Evolutionary conservation across 2,113 vertebrate species (phyloP).

Genomic region (Pelmatolapia mariae): DNA sequence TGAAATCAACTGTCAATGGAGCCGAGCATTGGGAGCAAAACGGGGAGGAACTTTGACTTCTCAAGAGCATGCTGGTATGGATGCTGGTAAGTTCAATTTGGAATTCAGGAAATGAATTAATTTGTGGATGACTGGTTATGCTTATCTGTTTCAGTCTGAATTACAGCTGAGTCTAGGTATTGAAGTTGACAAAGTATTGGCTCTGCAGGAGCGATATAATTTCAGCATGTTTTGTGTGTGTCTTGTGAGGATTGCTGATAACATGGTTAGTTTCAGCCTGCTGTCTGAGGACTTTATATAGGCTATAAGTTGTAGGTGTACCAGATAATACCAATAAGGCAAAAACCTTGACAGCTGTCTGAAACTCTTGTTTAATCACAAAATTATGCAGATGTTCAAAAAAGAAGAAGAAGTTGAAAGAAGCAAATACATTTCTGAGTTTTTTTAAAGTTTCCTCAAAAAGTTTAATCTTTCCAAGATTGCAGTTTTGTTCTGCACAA

Average conservation of each 20-base stretch:
- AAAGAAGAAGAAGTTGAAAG: fast-evolving
- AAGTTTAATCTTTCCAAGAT: neutral
- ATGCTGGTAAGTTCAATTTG: neutral
- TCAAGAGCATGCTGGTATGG: neutral
- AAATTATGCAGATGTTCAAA: neutral
- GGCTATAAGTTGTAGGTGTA: fast-evolving
- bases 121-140: fast-evolving
- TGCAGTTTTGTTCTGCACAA: neutral
- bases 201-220: fast-evolving
- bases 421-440: fast-evolving
- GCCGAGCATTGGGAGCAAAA: neutral
- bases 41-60: fast-evolving
- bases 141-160: fast-evolving
- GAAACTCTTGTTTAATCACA: neutral
- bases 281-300: neutral
- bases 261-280: neutral
- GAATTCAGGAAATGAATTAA: fast-evolving
- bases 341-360: fast-evolving
- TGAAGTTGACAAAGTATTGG: fast-evolving
- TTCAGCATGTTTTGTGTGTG: neutral
- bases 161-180: fast-evolving
- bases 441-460: neutral
- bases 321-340: neutral
- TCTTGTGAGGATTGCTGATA: neutral
- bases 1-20: neutral